These are phyloP conservation scores for Tragelaphus imberbis DNA, from an alignment of 2,113 vertebrate species.

Conservation along the genomic window DNA sequence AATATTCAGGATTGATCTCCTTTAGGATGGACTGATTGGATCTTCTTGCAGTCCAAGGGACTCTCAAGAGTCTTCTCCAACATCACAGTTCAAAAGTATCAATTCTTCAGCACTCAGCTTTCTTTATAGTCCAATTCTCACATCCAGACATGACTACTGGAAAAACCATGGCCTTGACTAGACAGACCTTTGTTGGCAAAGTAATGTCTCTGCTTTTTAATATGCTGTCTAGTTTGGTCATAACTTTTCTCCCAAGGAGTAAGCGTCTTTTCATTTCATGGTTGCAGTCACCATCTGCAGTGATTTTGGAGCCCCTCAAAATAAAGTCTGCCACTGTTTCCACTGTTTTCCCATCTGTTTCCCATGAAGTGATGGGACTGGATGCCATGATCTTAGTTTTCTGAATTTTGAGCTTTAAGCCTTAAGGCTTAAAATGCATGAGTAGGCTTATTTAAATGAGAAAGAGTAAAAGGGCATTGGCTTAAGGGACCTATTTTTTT, in stretches of 20 bases:
- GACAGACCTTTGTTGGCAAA: not conserved
- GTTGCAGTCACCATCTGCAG: not conserved
- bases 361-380: not conserved
- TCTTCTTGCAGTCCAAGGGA: not conserved
- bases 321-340: not conserved
- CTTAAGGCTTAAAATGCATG: not conserved
- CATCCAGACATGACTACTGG: not conserved
- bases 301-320: not conserved
- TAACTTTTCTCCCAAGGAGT: not conserved
- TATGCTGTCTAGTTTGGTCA: not conserved
- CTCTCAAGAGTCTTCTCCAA: not conserved
- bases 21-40: not conserved
- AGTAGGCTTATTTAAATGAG: not conserved
- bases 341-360: not conserved
- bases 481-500: not conserved
- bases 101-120: not conserved
- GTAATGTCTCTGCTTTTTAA: not conserved
- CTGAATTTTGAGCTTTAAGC: not conserved
- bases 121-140: not conserved
- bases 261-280: not conserved
- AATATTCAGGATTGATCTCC: not conserved
- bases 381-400: not conserved
- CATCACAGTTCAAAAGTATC: not conserved
- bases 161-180: not conserved
- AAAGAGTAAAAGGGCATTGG: not conserved